Percentiles rank a stretch among this genome's conserved stretches.
These are phyloP conservation scores for Ptychadena robeensis DNA, from an alignment of 2,797 vertebrate genomes.

Conservation along the genomic window DNA sequence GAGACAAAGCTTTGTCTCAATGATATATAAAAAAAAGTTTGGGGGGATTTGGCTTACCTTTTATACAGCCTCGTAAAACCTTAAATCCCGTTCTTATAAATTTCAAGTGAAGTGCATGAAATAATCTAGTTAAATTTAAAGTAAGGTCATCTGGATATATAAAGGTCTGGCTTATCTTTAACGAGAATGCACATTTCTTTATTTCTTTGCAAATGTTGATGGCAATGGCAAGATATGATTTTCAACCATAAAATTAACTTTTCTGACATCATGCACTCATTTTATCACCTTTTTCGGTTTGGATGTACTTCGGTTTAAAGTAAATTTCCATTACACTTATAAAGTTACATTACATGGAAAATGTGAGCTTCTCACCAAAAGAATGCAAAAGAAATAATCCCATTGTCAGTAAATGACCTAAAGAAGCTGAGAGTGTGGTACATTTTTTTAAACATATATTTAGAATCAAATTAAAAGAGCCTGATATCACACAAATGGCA, in stretches of 20 bases:
- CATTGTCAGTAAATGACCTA: neutral
- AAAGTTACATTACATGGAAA: too few relatives aligned
- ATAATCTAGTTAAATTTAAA: conserved; percentile 65
- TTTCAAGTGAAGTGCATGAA: conserved; percentile 64
- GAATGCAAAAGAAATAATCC: neutral
- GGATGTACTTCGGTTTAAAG: too few relatives aligned
- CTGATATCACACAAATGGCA: neutral
- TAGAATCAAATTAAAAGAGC: neutral
- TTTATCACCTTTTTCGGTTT: neutral
- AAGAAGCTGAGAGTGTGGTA: neutral
- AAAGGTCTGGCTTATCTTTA: conserved; percentile 48
- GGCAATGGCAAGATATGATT: neutral
- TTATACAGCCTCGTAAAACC: conserved; percentile 50
- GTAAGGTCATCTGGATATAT: conserved; percentile 54
- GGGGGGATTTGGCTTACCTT: conserved; percentile 57
- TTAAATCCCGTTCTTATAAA: conserved; percentile 67
- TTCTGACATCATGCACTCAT: neutral
- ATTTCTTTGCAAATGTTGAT: conserved; percentile 23
- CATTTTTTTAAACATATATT: neutral
- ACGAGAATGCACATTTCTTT: neutral
- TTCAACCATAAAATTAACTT: too few relatives aligned
- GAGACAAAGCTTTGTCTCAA: conserved; percentile 59
- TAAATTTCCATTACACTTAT: too few relatives aligned
- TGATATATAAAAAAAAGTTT: conserved; percentile 42
- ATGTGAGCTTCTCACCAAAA: neutral